Conservation (phyloP, 2,888 invertebrate genomes). For the Lucinisca nassula region DNA sequence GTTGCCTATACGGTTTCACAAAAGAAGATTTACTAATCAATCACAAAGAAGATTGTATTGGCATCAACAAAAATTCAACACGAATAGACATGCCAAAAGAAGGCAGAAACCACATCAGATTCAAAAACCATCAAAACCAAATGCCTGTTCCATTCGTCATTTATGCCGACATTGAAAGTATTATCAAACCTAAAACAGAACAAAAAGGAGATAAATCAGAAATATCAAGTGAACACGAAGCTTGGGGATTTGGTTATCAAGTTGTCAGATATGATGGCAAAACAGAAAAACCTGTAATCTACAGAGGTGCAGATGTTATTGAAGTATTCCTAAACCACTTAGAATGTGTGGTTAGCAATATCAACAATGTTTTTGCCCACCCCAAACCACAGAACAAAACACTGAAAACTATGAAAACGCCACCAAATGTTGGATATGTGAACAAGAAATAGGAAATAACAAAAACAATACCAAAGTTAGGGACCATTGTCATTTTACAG, state of each 20-base stretch:
- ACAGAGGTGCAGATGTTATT: conserved; percentile 14
- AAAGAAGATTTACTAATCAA: too few species aligned
- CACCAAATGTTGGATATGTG: conserved; percentile 41
- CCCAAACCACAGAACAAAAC: conserved; percentile 35
- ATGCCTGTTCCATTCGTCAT: too few species aligned
- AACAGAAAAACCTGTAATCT: conserved; percentile 11
- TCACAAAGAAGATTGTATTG: too few species aligned
- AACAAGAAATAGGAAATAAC: conserved; percentile 10
- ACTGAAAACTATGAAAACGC: conserved; percentile 8
- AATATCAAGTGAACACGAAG: conserved; percentile 42
- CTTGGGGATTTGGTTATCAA: conserved; percentile 47
- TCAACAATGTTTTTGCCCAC: conserved; percentile 30
- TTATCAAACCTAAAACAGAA: conserved; percentile 12
- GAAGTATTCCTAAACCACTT: conserved; percentile 35
- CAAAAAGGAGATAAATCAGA: conserved; percentile 14
- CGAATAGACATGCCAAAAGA: not conserved
- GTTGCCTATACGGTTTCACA: too few species aligned
- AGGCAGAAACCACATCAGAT: too few species aligned
- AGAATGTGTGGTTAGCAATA: conserved; percentile 29
- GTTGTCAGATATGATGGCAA: conserved; percentile 23
- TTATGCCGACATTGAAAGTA: conserved; percentile 35
- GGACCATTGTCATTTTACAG: conserved; percentile 46
- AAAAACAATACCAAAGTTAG: conserved; percentile 29
- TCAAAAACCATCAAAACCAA: too few species aligned
- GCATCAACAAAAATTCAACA: too few species aligned